Evolutionary conservation across 2,888 invertebrate species (phyloP), one percentile per base, ranked within the genome.

Genomic region (Lasioglossum oenotherae): DNA sequence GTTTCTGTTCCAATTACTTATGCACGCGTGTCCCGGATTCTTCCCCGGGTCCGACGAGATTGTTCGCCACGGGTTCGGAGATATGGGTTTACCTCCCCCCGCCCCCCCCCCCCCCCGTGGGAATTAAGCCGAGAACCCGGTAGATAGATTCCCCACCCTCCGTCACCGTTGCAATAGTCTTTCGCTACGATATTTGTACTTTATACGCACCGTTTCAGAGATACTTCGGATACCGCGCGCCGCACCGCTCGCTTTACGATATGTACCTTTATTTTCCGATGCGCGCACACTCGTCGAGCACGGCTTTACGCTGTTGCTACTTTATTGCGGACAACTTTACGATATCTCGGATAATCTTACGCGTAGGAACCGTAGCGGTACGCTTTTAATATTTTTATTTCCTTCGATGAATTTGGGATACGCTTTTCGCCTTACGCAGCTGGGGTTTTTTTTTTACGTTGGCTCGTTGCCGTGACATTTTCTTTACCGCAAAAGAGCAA

Each of bases 11-110:
- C 84, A 71, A 84, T 84, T 78, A 69, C 74, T 78, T n/a, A 46
- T 74, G 44, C 74, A 74, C 72, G 41, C 67, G 76, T 74, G 85
- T 76, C 82, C 82, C 41, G 85, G 79, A 82, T 82, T 82, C 79
- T 46, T 38, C 67, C 19, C 38, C 19, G n/a, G 31, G n/a, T 31
- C 35, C 38, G 57, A 75, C 57, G 75, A 77, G 81, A 84, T 84
- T 71, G 78, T 81, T 69, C 67, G 64, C 14, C 75, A 38, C 41
- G 38, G 27, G 23, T 12, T 19, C 44, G 60, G 77, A 74, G 69
- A 79, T n/a, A 78, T 67, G 27, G 49, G 53, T 12, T 75, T 73
- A 77, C 67, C n/a, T n/a, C n/a, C n/a, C n/a, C 31, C 31, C 31
- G 0, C 31, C 31, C 31, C 31, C 31, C 31, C 31, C 80, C 67